A percentile compares a stretch with the other conserved stretches of the same genome.
Evolutionary conservation across 2,888 invertebrate species (phyloP).

Genomic region (Idaea dimidiata): DNA sequence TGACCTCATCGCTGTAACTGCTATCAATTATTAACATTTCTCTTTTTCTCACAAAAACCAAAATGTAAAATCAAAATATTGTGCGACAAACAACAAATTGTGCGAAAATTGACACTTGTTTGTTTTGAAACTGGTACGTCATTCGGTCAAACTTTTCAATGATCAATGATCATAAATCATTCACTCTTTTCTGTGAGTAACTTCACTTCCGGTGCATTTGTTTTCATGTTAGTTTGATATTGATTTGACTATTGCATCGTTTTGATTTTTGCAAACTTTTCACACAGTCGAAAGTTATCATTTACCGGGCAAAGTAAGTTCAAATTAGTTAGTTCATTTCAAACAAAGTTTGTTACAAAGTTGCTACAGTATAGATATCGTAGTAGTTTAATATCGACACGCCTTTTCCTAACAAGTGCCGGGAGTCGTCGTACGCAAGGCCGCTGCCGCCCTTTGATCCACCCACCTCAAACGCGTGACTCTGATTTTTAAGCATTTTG

Average conservation of each 20-base stretch:
- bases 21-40: not conserved
- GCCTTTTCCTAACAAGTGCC: constrained; percentile 81
- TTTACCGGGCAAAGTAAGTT: constrained; percentile 7
- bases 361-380: constrained; percentile 48
- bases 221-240: not conserved
- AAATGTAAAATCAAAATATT: not conserved
- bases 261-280: not conserved
- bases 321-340: constrained; percentile 9
- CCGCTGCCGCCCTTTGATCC: constrained; percentile 80
- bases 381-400: constrained; percentile 74
- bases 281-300: not conserved
- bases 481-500: constrained; percentile 64
- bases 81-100: not conserved
- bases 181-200: not conserved
- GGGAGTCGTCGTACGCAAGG: constrained; percentile 78
- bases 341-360: constrained; percentile 29
- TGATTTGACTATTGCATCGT: not conserved
- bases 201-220: constrained; percentile 16
- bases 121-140: constrained; percentile 12
- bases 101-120: constrained; percentile 15
- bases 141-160: constrained; percentile 11
- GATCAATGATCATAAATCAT: not conserved
- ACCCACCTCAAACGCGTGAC: constrained; percentile 79
- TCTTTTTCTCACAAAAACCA: not conserved
- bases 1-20: not conserved